Base-by-base conservation (phyloP, 2,797 vertebrate species). In the Sebastes hopkinsi region DNA sequence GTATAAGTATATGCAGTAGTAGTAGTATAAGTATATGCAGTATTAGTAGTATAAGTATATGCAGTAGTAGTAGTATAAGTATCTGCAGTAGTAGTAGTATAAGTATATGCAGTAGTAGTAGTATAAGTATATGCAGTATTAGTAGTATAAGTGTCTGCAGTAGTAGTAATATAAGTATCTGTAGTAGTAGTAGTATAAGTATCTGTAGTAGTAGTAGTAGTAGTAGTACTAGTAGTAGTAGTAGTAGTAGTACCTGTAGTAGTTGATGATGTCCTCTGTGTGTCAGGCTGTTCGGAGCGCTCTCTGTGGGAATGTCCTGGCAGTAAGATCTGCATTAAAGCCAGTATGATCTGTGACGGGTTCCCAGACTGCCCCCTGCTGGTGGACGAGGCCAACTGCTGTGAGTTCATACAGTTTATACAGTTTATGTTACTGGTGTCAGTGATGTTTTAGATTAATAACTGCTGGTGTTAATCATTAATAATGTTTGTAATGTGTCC, bases 251-350 rank as follows among this genome's bases (percentile, higher is more conserved):
- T 42, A 14, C 14, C 42, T 14, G 42, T 7, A 38, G 36, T 38
- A 38, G 12, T 6, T 32, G 67, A 66, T 46, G 68, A 42, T 74
- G 56, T 65, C 23, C 6, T 8, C 11, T 42, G 12, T 60, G 2
- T 25, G 9, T 0, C 86, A 99, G 98, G 97, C 9, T 99, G 98
- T 79, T 88, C 83, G 83, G 97, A 98, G 94, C 96, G 98, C 20
- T 96, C 96, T 81, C 96, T 99, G 85, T 99, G 97, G 97, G 97
- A 98, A 91, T 99, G 98, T 91, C 97, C 97, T 0, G 87, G 94
- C 61, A 96, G 94, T 78, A 97, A 95, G 59, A 87, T 95, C 54
- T 99, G 98, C 74, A 97, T 99, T 71, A 95, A 96, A 81, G 88
- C 95, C 87, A 87, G 92, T 0, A 96, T 98, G 96, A 96, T 99